phyloP scores from a whole-genome alignment of 2,888 invertebrate genomes.

The Escarpia spicata region DNA sequence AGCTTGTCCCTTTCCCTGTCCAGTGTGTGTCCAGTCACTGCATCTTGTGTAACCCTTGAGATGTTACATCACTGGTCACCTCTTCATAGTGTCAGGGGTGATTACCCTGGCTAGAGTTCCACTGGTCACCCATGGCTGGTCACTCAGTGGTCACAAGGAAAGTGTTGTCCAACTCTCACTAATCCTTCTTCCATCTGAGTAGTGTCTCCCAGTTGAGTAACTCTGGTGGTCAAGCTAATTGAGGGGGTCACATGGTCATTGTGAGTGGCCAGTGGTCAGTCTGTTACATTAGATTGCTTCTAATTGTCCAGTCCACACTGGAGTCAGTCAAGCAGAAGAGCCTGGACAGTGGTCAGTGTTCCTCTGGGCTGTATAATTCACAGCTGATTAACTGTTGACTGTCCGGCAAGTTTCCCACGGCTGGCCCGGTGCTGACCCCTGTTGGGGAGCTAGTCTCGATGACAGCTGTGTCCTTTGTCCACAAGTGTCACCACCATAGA shows the following conservation, averaged over 20 bases:
- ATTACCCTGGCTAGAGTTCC: background rate
- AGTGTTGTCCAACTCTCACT: background rate
- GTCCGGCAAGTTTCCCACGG: background rate
- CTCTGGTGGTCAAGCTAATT: constrained; percentile 6
- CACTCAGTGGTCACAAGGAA: background rate
- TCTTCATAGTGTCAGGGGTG: background rate
- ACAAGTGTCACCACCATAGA: background rate
- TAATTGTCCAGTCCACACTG: background rate
- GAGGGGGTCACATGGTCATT: background rate
- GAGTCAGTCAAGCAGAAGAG: background rate
- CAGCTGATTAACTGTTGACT: constrained; percentile 6
- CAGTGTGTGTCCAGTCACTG: background rate
- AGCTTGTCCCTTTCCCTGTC: background rate
- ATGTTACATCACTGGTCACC: background rate
- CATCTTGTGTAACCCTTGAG: background rate
- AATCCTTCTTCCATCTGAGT: background rate
- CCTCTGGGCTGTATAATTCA: constrained; percentile 2
- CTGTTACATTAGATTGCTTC: background rate
- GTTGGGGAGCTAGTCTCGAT: background rate
- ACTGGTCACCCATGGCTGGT: background rate
- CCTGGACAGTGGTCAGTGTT: background rate
- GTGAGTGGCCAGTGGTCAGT: background rate
- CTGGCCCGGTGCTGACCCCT: background rate
- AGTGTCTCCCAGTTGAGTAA: background rate
- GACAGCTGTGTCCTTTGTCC: background rate